Evolutionary conservation across 2,113 vertebrate species (phyloP).

Genomic region (Microcebus griseorufus): DNA sequence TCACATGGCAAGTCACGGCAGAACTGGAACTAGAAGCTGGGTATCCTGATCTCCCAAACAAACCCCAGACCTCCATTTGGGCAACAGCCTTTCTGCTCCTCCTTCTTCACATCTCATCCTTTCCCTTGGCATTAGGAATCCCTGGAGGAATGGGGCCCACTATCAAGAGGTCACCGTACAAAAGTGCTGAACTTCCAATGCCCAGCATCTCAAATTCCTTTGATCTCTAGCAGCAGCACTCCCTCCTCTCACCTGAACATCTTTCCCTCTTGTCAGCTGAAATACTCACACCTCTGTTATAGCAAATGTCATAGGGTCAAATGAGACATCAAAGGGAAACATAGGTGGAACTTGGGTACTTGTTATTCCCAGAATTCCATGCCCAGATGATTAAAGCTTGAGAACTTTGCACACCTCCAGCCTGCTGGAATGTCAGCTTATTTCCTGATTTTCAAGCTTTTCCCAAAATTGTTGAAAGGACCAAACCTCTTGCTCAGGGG

Average conservation of each 20-base stretch:
- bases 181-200: neutral
- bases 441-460: neutral
- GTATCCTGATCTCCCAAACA: neutral
- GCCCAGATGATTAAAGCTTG: slow-evolving; percentile 22
- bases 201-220: neutral
- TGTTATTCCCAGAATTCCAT: slow-evolving; percentile 10
- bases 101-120: neutral
- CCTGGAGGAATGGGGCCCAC: neutral
- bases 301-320: neutral
- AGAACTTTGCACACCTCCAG: neutral
- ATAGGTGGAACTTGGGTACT: neutral
- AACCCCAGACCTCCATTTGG: neutral
- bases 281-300: neutral
- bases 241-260: neutral
- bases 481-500: neutral
- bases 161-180: neutral
- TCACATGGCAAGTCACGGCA: neutral
- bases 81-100: neutral
- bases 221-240: neutral
- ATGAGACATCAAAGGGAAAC: neutral
- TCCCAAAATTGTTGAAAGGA: neutral
- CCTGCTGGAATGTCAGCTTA: neutral
- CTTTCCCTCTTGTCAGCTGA: slow-evolving; percentile 3
- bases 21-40: neutral
- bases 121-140: neutral